Percentiles rank a stretch among this genome's conserved stretches.
phyloP scores from a whole-genome alignment of 2,888 invertebrate species.

The Polymixis lichenea region DNA sequence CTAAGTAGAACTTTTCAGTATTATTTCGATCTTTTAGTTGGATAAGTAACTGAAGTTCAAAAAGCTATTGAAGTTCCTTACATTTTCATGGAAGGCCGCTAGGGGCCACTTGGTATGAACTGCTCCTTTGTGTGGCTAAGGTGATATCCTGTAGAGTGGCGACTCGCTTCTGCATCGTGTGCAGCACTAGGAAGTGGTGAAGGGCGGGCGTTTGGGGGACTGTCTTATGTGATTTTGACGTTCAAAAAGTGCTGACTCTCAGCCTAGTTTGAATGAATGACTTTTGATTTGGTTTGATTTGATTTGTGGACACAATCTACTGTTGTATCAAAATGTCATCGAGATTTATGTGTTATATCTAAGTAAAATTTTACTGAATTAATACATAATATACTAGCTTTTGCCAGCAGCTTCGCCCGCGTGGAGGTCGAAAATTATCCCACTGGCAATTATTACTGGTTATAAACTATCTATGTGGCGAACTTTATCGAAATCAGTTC shows the following conservation, averaged over 20 bases:
- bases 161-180: neutral
- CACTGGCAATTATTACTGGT: no score
- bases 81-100: constrained; percentile 5
- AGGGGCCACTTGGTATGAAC: neutral
- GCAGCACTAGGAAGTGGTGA: no score
- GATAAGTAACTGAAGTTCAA: constrained; percentile 35
- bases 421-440: no score
- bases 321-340: neutral
- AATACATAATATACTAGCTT: neutral
- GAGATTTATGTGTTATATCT: neutral
- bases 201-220: no score
- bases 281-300: no score
- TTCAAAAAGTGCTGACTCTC: no score
- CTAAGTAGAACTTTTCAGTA: constrained; percentile 29
- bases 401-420: no score
- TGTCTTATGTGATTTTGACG: no score
- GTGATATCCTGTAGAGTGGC: neutral
- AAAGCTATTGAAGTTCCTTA: constrained; percentile 24
- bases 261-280: no score
- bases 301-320: neutral
- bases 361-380: neutral
- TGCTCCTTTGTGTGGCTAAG: neutral
- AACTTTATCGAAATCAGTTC: no score
- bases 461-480: no score
- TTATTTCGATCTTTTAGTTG: constrained; percentile 40